Evolutionary conservation across 2,888 invertebrate species (phyloP), one percentile per base, ranked within the genome.

Genomic region (Ypsolopha scabrella): DNA sequence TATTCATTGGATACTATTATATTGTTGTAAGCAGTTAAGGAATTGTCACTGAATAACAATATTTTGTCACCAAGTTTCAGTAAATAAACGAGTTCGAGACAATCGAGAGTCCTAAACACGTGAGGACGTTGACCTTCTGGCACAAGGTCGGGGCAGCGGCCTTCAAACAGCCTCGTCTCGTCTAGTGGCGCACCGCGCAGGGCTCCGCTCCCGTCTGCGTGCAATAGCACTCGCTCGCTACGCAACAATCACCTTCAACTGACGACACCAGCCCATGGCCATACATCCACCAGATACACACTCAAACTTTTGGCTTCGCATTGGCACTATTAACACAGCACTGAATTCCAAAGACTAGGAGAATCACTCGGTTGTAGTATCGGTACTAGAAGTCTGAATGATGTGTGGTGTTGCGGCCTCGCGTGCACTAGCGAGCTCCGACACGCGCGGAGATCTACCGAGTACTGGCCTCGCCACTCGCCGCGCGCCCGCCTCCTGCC

Each of bases 121-220:
- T 68, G 74, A 75, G 86, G 80, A 75, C 86, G 71, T 78, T 79
- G 80, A 85, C 82, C 83, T 82, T 81, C 77, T 74, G 75, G 69
- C 75, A 77, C 78, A 86, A 86, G 86, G 86, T 86, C 86, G 80
- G 70, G 71, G 67, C 75, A 76, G 74, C 82, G 85, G 86, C 86
- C 86, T 86, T 85, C 86, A 80, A 72, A 77, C 76, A 78, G 80
- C 76, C 81, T 80, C 76, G 80, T 73, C 79, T 76, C 33, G 46
- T 49, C 49, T 49, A 39, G 33, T 24, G 33, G 49, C 33, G 49
- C 47, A 48, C 2, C 24, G 24, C 24, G 24, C 36, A 48, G 48
- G 75, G 73, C 65, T 71, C 24, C 65, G 67, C 71, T 65, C 70
- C 68, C 68, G 53, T 49, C 72, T 75, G 35, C 50, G 13, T 69